Percentiles rank a stretch among this genome's conserved stretches.
Evolutionary conservation across 2,888 invertebrate genomes (phyloP).

Genomic region (Conistra vaccinii): DNA sequence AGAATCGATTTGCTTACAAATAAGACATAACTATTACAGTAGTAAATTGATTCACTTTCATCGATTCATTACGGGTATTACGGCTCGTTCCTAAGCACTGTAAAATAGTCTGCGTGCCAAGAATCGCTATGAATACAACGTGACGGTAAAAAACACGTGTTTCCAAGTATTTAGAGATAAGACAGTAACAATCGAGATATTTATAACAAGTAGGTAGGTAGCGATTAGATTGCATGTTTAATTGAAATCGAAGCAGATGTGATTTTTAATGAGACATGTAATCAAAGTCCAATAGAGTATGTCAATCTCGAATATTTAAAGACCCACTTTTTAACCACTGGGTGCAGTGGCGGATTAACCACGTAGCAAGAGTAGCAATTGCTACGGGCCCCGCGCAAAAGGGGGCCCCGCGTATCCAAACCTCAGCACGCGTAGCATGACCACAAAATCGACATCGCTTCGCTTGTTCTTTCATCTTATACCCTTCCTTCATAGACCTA

Average conservation of each 20-base stretch:
- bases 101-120: slow-evolving; percentile 41
- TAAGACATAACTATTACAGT: slow-evolving; percentile 50
- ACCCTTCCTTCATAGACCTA: too few relatives aligned
- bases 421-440: too few relatives aligned
- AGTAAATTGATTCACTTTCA: slow-evolving; percentile 47
- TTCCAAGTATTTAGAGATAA: slow-evolving; percentile 53
- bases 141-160: slow-evolving; percentile 52
- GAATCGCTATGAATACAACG: slow-evolving; percentile 45
- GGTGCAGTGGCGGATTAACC: too few relatives aligned
- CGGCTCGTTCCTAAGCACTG: slow-evolving; percentile 11
- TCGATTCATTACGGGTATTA: slow-evolving; percentile 11
- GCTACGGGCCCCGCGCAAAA: too few relatives aligned
- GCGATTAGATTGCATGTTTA: slow-evolving; percentile 46
- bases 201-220: slow-evolving; percentile 31
- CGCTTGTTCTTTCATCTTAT: too few relatives aligned
- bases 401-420: too few relatives aligned
- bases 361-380: too few relatives aligned
- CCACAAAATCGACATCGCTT: too few relatives aligned
- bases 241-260: slow-evolving; percentile 37
- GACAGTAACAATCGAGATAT: slow-evolving; percentile 46
- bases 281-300: slow-evolving; percentile 7
- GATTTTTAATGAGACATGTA: slow-evolving; percentile 17
- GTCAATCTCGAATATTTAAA: not conserved
- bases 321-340: not conserved
- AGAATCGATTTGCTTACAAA: slow-evolving; percentile 39